A percentile compares a stretch with the other conserved stretches of the same genome.
phyloP scores from a whole-genome alignment of 2,888 invertebrate species.

The Plemyria rubiginata region DNA sequence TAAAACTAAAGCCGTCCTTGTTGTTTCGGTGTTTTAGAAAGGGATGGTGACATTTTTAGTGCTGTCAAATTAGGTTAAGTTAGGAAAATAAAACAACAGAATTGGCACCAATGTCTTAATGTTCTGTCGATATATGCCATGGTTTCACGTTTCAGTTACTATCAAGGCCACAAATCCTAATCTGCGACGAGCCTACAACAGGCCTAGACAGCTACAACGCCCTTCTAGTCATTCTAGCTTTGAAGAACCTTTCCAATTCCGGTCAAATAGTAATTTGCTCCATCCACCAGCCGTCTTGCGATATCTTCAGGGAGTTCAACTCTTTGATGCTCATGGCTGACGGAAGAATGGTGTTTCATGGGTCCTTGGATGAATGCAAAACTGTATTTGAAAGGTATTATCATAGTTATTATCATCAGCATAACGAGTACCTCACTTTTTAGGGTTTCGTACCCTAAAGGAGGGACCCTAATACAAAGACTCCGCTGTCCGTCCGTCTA shows the following conservation, averaged over 20 bases:
- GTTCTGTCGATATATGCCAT: background rate
- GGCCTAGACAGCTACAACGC: slow-evolving; percentile 96
- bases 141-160: slow-evolving; percentile 85
- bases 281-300: slow-evolving; percentile 95
- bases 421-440: too few species aligned
- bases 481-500: too few species aligned
- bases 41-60: too few species aligned
- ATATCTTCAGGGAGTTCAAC: slow-evolving; percentile 91
- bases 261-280: slow-evolving; percentile 93
- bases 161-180: slow-evolving; percentile 93
- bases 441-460: too few species aligned
- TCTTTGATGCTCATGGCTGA: slow-evolving; percentile 90
- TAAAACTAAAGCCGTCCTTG: too few species aligned
- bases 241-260: slow-evolving; percentile 85
- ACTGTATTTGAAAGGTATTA: slow-evolving; percentile 87
- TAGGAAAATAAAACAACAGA: too few species aligned
- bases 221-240: slow-evolving; percentile 88
- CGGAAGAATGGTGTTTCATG: slow-evolving; percentile 91
- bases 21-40: too few species aligned
- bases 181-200: slow-evolving; percentile 97
- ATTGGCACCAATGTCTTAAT: too few species aligned
- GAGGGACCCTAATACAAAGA: too few species aligned
- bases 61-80: too few species aligned
- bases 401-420: slow-evolving; percentile 69
- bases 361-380: slow-evolving; percentile 87